Evolutionary conservation across 2,888 invertebrate genomes (phyloP).

Genomic region (Apamea sordens): DNA sequence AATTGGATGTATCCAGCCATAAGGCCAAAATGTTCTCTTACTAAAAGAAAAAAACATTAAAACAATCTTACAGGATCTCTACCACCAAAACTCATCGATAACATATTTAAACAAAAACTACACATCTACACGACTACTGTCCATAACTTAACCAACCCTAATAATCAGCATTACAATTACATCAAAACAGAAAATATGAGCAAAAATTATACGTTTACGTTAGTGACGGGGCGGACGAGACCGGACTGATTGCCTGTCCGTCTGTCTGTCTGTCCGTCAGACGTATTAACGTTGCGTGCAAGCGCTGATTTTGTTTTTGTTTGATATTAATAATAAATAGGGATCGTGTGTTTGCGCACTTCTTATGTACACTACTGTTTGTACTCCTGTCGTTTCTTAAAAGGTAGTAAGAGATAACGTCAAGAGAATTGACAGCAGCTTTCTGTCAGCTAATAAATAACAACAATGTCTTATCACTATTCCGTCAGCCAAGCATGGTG

Average conservation of each 20-base stretch:
- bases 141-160: not conserved
- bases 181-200: slow-evolving; percentile 68
- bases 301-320: slow-evolving; percentile 66
- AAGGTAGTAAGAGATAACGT: not conserved
- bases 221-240: slow-evolving; percentile 69
- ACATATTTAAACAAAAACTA: not conserved
- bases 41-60: not conserved
- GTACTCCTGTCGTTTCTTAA: not conserved
- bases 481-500: not conserved
- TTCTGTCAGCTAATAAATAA: not conserved
- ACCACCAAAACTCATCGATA: not conserved
- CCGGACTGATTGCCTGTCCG: slow-evolving; percentile 80
- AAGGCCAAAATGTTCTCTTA: not conserved
- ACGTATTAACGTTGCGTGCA: slow-evolving; percentile 68
- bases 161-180: slow-evolving; percentile 36
- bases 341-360: slow-evolving; percentile 45
- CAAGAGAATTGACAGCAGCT: not conserved
- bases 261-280: slow-evolving; percentile 66
- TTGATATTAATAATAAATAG: slow-evolving; percentile 62
- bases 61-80: too few species aligned
- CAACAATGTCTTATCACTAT: not conserved
- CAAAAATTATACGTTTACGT: slow-evolving; percentile 71
- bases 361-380: slow-evolving; percentile 35
- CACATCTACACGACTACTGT: slow-evolving; percentile 7
- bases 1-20: too few species aligned